Base-by-base conservation (phyloP, 92 coral and sea anemone genomes). In the Anthopleura xanthogrammica region DNA sequence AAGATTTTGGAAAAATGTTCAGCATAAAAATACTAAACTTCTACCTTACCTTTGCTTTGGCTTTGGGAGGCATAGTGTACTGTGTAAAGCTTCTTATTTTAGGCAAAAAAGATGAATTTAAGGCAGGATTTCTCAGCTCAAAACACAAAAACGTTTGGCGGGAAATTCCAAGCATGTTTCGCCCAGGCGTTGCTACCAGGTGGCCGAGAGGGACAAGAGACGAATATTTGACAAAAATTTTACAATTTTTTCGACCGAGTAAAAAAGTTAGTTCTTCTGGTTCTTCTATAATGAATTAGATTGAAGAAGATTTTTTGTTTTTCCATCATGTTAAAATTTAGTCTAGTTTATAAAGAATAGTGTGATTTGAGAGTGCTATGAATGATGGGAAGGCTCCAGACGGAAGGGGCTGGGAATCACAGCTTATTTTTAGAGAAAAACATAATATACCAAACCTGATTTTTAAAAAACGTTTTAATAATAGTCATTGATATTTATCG, bases 111-210 rank as follows among this genome's bases (percentile, higher is more conserved):
- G 2, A 12, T 23, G 41, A 39, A 22, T 46, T 23, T 46, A 77
- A 20, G 20, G 29, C 12, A 77, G 80, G 16, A 43, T 43, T 77
- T 75, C 56, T 52, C 14, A 8, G 14, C 2, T 7, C 12, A 19
- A 75, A 46, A 16, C 29, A 52, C 2, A 10, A 2, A 16, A 16
- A 75, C 0, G 14, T 17, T 75, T 75, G 79, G 79, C 79, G 79
- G 79, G 56, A 75, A 41, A 19, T 70, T 13, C 24, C 13, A 52
- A 72, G 60, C 56, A 62, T 36, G 72, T 64, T 64, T 19, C 22
- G 65, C 71, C 65, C 78, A 81, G 84, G 84, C 84, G 84, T 81
- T 81, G 52, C 84, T 81, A 68, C 5, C 77, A 62, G 10, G 2
- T 2, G 50, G 36, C 39, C 13, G 40, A 71, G 16, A n/a, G 75